Evolutionary conservation across 1,140 invertebrate species (phyloP).

Genomic region (Pseudomyrmex flavicornis): DNA sequence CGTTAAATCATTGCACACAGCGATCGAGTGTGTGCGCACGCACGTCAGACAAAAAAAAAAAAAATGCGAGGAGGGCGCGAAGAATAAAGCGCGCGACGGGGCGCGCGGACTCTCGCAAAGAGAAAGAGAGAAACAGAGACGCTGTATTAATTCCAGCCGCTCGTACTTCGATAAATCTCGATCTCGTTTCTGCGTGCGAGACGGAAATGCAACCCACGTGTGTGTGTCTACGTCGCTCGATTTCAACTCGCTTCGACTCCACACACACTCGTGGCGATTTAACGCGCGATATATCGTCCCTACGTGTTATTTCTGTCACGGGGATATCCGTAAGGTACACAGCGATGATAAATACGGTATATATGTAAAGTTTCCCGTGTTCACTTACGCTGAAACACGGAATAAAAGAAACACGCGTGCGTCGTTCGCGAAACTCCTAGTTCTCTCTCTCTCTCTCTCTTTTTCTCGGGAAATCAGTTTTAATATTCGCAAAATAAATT

Average conservation of each 20-base stretch:
- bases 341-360: conserved; percentile 1
- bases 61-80: background rate
- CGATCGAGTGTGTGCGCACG: conserved; percentile 3
- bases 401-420: background rate
- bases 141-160: conserved; percentile 42
- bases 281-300: conserved; percentile 44
- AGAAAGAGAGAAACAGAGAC: background rate
- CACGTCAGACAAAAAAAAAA: background rate
- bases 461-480: background rate
- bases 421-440: background rate
- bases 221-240: conserved; percentile 37
- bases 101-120: too few species aligned
- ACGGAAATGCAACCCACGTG: conserved; percentile 57
- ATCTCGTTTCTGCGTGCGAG: conserved; percentile 20
- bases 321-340: conserved; percentile 15
- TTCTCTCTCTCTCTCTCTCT: too few species aligned
- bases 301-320: conserved; percentile 36
- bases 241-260: conserved; percentile 23
- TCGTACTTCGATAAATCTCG: conserved; percentile 57
- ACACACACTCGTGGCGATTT: conserved; percentile 36
- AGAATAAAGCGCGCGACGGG: background rate
- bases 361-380: background rate
- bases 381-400: background rate
- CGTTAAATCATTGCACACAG: conserved; percentile 55
- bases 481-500: background rate